Evolutionary conservation across 2,888 invertebrate genomes (phyloP), one percentile per base, ranked within the genome.

Genomic region (Epicampocera succincta): DNA sequence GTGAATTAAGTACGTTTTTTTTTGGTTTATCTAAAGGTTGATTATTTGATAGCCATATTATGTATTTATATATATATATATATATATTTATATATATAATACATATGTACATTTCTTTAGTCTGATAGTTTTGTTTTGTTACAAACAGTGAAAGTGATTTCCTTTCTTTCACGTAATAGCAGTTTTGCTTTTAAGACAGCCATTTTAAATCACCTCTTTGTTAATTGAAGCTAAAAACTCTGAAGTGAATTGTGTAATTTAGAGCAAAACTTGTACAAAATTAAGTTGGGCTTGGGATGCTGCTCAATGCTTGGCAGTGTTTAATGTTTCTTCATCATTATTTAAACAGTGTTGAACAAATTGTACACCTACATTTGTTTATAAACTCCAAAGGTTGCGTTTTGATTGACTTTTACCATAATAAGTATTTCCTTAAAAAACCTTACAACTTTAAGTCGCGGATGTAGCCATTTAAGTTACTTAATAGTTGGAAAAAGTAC

Each of bases 61-160:
- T n/a, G n/a, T 29, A 29, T 6, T 29, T 29, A 29, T 6, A 29
- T 29, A 29, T 6, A 29, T 29, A 5, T 25, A 25, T 25, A 5
- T 6, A 1, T 33, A 33, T 33, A 9, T 33, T 50, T 15, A 61
- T 40, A 46, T 46, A 12, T 52, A 15, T 21, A 42, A n/a, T n/a
- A n/a, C n/a, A n/a, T n/a, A n/a, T n/a, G n/a, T n/a, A n/a, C n/a
- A n/a, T n/a, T n/a, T 50, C 21, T 11, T 52, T 38, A 33, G 6
- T 21, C 12, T 21, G 12, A 40, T 52, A 6, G 12, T 3, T 12
- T 50, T 12, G 13, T 46, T 50, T 48, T 11, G 29, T 48, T 11
- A 58, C 3, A 68, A 80, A 74, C 69, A 80, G 79, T 80, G 69
- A 75, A 75, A 69, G 74, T 58, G 21, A 33, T 25, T 52, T 25